phyloP scores from a whole-genome alignment of 2,797 vertebrate species.

The Cynopterus sphinx region DNA sequence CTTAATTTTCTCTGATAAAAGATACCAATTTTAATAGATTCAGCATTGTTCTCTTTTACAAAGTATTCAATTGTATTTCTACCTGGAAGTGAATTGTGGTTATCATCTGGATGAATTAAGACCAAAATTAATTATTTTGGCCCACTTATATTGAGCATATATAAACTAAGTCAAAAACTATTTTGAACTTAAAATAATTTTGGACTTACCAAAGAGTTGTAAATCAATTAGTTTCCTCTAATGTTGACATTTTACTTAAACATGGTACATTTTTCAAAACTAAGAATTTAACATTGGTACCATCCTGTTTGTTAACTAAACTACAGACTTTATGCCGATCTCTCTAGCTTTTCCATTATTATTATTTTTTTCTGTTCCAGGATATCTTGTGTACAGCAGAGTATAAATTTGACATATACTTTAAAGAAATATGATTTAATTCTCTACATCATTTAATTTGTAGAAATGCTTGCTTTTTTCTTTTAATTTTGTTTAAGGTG shows the following conservation, averaged over 20 bases:
- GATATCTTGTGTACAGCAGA: neutral
- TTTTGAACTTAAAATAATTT: neutral
- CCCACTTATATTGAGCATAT: neutral
- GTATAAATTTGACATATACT: neutral
- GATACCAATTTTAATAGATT: neutral
- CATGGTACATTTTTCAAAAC: neutral
- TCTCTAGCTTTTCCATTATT: neutral
- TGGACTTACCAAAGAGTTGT: neutral
- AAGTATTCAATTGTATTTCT: neutral
- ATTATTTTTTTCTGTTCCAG: neutral
- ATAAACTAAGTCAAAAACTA: neutral
- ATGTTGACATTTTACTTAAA: neutral
- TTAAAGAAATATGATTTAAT: neutral
- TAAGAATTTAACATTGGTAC: neutral
- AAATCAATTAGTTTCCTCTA: neutral
- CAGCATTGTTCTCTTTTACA: neutral
- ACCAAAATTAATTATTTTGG: neutral
- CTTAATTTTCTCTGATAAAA: neutral
- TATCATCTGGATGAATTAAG: neutral
- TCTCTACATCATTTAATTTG: neutral
- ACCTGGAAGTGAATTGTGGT: neutral
- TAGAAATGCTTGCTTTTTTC: neutral
- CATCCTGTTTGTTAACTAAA: neutral
- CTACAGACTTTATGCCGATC: neutral
- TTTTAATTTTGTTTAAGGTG: neutral